Base-by-base conservation (phyloP, 1,140 invertebrate species). In the Diabrotica virgifera region DNA sequence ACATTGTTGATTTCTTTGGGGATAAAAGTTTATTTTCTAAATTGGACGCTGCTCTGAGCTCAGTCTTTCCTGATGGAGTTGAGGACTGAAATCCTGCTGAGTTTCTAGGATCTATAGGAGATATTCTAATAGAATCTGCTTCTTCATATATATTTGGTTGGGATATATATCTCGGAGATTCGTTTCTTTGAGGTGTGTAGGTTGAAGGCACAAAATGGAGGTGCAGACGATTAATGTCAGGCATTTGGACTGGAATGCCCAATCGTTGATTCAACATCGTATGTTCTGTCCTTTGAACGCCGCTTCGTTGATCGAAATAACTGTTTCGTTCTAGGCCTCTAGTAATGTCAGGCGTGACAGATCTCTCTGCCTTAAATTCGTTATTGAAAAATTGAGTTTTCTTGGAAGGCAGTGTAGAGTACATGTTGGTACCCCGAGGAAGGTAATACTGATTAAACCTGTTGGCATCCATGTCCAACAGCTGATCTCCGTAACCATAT, bases 1-100 rank as follows among this genome's bases (percentile, higher is more conserved):
- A 88, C 86, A 90, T 89, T 2, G 86, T 88, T 11, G 87, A 88
- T 78, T 87, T 89, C 14, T 86, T 85, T 0, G 87, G 87, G 2
- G 87, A 88, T 5, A 88, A 51, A n/a, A 80, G 59, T 65, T 71
- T 74, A 14, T 58, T 68, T 60, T 75, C 74, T 64, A 79, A 68
- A 66, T 79, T 79, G 8, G 55, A 9, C 8, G 74, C 71, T 10
- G 75, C 64, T 59, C 69, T 77, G 8, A 76, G 65, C 36, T 71
- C 67, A 79, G 60, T 80, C 76, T 72, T 80, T 81, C 67, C 75
- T 77, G 82, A 82, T 24, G 84, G 85, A 8, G 86, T 88, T 6
- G 86, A 88, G 36, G 85, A 84, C 78, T 85, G 70, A 76, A 88
- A 80, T 69, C 74, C 63, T 63, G 78, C 64, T 67, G 74, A 66